Evolutionary conservation across 23 tunicate species (phyloP).

Genomic region (Trididemnum clinides): DNA sequence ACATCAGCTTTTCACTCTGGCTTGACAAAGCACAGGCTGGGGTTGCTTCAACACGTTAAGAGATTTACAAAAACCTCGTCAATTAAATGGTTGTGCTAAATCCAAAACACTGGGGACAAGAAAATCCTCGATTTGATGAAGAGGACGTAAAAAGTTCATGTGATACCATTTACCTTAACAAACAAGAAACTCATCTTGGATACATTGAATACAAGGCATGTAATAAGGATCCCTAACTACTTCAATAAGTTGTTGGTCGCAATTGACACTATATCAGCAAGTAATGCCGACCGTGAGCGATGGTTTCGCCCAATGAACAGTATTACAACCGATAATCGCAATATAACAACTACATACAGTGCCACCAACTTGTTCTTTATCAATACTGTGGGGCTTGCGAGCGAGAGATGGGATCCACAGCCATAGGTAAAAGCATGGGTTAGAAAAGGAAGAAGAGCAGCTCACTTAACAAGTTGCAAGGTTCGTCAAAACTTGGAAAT

Average conservation of each 20-base stretch:
- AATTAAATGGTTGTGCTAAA: not conserved
- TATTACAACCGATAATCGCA: no score
- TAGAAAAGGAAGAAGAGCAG: no score
- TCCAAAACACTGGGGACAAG: not conserved
- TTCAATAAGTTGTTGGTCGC: not conserved
- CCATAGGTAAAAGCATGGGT: no score
- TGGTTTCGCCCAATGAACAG: not conserved
- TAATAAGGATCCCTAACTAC: not conserved
- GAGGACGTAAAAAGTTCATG: not conserved
- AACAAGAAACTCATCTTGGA: no score
- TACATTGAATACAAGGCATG: not conserved
- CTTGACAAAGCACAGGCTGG: not conserved
- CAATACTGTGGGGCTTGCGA: no score
- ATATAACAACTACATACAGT: no score
- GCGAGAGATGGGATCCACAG: no score
- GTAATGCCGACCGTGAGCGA: not conserved
- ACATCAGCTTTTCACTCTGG: not conserved
- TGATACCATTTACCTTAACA: not conserved
- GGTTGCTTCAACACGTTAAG: no score
- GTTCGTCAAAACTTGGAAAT: no score
- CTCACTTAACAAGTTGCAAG: no score
- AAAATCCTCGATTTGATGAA: not conserved
- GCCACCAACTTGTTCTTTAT: no score
- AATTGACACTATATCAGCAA: not conserved
- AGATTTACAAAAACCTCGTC: not conserved